phyloP scores from a whole-genome alignment of 2,113 vertebrate genomes.

The Antennarius striatus region DNA sequence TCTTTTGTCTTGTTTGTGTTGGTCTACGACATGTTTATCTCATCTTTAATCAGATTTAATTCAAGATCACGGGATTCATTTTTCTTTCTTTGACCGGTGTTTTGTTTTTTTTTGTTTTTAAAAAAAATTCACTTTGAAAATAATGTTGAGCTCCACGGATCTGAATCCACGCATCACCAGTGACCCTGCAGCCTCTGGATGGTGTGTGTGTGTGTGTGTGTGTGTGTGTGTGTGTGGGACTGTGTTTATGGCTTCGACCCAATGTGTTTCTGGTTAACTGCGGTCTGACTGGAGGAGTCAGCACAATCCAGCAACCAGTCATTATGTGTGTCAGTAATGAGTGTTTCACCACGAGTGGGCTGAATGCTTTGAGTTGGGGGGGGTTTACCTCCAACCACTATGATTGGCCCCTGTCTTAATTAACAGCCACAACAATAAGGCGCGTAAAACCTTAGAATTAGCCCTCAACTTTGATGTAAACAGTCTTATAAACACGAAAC shows the following conservation, averaged over 20 bases:
- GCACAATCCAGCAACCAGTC: constrained; percentile 66
- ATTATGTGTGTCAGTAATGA: constrained; percentile 75
- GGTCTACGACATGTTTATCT: background rate
- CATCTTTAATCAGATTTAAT: background rate
- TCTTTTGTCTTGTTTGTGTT: background rate
- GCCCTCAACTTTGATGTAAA: background rate
- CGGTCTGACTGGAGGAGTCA: constrained; percentile 68
- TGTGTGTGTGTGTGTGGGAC: constrained; percentile 15
- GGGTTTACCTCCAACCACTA: constrained; percentile 42
- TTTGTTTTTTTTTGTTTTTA: too few relatives aligned
- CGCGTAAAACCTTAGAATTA: constrained; percentile 9
- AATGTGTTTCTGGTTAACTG: constrained; percentile 75
- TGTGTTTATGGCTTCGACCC: constrained; percentile 47
- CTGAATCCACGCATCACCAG: background rate
- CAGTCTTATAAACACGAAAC: constrained; percentile 2
- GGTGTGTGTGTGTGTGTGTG: too few relatives aligned
- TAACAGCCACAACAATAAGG: constrained; percentile 19
- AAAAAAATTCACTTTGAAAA: constrained; percentile 11
- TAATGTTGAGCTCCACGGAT: background rate
- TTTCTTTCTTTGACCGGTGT: background rate
- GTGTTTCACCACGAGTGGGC: constrained; percentile 61
- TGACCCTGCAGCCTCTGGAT: background rate
- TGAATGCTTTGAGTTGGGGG: constrained; percentile 3
- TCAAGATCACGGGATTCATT: background rate
- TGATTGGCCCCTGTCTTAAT: constrained; percentile 43